Percentiles rank a stretch among this genome's conserved stretches.
Conservation (phyloP, 2,888 invertebrate species). For the Polydrusus cervinus region DNA sequence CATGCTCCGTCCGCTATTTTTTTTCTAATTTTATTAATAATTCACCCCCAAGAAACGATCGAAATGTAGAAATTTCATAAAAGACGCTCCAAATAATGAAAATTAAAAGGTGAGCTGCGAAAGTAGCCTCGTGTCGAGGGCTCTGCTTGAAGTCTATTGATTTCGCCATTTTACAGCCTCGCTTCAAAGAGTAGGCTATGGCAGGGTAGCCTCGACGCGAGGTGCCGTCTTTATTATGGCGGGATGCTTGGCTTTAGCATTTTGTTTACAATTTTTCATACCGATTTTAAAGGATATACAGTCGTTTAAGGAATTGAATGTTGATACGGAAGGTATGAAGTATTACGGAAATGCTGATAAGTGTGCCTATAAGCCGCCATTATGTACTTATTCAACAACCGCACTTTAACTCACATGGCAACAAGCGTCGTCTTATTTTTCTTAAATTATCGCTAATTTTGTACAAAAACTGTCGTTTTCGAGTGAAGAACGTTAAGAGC, state of each 20-base stretch:
- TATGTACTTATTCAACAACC: constrained; percentile 46
- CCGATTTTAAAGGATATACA: constrained; percentile 6
- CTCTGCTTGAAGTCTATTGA: constrained; percentile 59
- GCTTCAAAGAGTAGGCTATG: constrained; percentile 55
- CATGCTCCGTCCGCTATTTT: neutral
- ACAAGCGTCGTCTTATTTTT: constrained; percentile 60
- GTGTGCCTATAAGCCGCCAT: constrained; percentile 43
- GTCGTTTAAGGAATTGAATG: neutral
- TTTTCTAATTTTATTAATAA: constrained; percentile 12
- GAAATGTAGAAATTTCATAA: constrained; percentile 24
- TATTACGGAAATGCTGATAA: constrained; percentile 17
- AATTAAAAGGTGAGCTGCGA: constrained; percentile 35
- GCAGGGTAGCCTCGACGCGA: constrained; percentile 67
- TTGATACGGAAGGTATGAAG: constrained; percentile 27
- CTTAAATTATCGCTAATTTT: constrained; percentile 26
- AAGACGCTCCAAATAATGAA: constrained; percentile 30
- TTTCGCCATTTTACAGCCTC: constrained; percentile 66
- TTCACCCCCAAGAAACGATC: constrained; percentile 9
- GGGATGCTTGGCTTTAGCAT: constrained; percentile 64
- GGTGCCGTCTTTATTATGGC: constrained; percentile 65
- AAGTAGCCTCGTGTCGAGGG: constrained; percentile 26
- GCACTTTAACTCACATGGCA: constrained; percentile 65
- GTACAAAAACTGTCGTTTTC: neutral
- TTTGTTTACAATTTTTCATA: constrained; percentile 64
- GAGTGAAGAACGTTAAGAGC: neutral